Evolutionary conservation across 2,888 invertebrate genomes (phyloP).

Genomic region (Laothoe populi): DNA sequence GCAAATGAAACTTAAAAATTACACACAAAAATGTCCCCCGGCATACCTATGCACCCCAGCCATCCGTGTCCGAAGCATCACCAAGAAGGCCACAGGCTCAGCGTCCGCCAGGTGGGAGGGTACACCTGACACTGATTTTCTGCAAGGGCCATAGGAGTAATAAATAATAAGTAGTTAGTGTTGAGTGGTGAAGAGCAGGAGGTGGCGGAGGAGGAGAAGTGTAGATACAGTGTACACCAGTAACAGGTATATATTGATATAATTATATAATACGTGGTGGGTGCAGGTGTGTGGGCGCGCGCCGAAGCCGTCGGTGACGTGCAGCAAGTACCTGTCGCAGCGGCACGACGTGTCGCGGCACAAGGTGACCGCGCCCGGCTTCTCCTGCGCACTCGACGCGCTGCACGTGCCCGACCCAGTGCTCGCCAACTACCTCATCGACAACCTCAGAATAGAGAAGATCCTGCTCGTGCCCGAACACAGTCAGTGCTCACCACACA

Average conservation of each 20-base stretch:
- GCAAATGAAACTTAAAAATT: too few species aligned
- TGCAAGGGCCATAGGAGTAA: too few species aligned
- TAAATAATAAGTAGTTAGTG: too few species aligned
- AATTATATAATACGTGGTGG: background rate
- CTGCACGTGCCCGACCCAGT: constrained; percentile 90
- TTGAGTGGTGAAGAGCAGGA: too few species aligned
- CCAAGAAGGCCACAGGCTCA: too few species aligned
- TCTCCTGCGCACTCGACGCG: constrained; percentile 87
- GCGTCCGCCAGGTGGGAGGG: too few species aligned
- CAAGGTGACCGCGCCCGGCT: constrained; percentile 70
- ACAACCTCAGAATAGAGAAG: constrained; percentile 89
- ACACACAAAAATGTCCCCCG: too few species aligned
- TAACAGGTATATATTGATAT: background rate
- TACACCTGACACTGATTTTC: too few species aligned
- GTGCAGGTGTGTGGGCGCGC: constrained; percentile 61
- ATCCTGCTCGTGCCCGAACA: constrained; percentile 90
- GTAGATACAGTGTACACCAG: too few species aligned
- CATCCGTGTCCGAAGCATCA: too few species aligned
- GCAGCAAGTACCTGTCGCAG: constrained; percentile 85
- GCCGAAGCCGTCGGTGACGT: constrained; percentile 86
- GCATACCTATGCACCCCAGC: too few species aligned
- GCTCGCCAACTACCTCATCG: constrained; percentile 93
- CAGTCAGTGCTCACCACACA: constrained; percentile 48
- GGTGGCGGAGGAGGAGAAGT: too few species aligned
- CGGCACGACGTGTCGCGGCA: constrained; percentile 77